Evolutionary conservation across 2,113 vertebrate genomes (phyloP).

Genomic region (Scalopus aquaticus): DNA sequence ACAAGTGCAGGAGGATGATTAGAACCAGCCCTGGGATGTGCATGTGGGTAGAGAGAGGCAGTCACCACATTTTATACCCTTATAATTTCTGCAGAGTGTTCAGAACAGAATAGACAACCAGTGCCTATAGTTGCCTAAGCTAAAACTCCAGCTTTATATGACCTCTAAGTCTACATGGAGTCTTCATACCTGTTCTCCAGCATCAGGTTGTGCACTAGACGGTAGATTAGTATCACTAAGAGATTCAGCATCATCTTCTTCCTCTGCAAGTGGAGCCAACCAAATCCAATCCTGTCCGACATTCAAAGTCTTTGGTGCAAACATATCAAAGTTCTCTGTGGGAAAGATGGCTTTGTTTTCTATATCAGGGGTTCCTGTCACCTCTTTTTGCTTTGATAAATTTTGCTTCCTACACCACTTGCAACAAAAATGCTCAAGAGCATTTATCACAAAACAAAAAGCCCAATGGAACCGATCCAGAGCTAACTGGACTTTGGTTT

Average conservation of each 20-base stretch:
- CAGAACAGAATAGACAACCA: not conserved
- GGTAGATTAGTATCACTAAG: not conserved
- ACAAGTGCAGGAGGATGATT: not conserved
- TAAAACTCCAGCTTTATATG: not conserved
- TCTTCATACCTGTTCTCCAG: slow-evolving; percentile 77
- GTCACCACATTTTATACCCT: not conserved
- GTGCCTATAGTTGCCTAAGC: fast-evolving
- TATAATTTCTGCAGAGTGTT: not conserved
- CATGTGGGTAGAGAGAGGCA: not conserved
- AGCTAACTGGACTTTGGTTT: slow-evolving; percentile 91
- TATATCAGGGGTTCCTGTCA: not conserved
- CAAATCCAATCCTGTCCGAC: fast-evolving
- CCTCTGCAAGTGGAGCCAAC: slow-evolving; percentile 87
- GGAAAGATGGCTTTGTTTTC: not conserved
- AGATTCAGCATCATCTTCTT: slow-evolving; percentile 82
- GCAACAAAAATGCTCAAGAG: slow-evolving; percentile 60
- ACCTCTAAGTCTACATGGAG: not conserved
- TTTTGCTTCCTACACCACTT: slow-evolving; percentile 1
- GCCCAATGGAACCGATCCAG: slow-evolving; percentile 85
- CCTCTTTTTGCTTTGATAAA: slow-evolving; percentile 3
- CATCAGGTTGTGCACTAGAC: not conserved
- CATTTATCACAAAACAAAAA: slow-evolving; percentile 74
- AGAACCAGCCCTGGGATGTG: not conserved
- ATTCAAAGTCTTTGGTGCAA: not conserved
- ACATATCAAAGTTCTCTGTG: not conserved